A percentile compares a stretch with the other conserved stretches of the same genome.
phyloP scores from a whole-genome alignment of 2,888 invertebrate genomes.

The Ceramica pisi region DNA sequence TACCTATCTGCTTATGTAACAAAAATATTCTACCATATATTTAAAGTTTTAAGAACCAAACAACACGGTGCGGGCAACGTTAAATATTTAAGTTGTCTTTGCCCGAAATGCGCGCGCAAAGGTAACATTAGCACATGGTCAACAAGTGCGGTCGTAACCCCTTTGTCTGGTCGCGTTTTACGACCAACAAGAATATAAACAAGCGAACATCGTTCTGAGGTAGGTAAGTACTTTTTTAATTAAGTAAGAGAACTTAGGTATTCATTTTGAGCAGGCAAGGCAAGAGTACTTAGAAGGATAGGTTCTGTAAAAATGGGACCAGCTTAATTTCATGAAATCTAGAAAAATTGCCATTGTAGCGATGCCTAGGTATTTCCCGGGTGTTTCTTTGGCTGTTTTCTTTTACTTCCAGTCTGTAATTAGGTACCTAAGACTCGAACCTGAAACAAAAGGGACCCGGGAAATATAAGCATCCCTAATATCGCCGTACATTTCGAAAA shows the following conservation, averaged over 20 bases:
- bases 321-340: neutral
- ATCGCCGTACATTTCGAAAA: neutral
- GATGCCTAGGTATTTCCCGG: no score
- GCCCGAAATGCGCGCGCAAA: conserved; percentile 41
- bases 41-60: conserved; percentile 25
- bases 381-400: no score
- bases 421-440: no score
- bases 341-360: neutral
- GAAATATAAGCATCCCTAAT: neutral
- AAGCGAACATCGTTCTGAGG: neutral
- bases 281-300: neutral
- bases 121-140: conserved; percentile 44
- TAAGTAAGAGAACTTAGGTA: conserved; percentile 2
- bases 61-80: conserved; percentile 4
- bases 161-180: conserved; percentile 39
- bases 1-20: neutral
- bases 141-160: conserved; percentile 45
- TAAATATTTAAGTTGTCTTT: conserved; percentile 46
- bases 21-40: conserved; percentile 7
- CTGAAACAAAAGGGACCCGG: no score
- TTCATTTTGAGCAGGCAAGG: neutral
- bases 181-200: conserved; percentile 33
- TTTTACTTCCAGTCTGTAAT: no score
- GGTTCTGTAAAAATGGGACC: neutral
- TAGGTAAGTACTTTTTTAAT: conserved; percentile 11